A percentile compares a stretch with the other conserved stretches of the same genome.
phyloP scores from a whole-genome alignment of 2,113 vertebrate species.

The Cervus canadensis region DNA sequence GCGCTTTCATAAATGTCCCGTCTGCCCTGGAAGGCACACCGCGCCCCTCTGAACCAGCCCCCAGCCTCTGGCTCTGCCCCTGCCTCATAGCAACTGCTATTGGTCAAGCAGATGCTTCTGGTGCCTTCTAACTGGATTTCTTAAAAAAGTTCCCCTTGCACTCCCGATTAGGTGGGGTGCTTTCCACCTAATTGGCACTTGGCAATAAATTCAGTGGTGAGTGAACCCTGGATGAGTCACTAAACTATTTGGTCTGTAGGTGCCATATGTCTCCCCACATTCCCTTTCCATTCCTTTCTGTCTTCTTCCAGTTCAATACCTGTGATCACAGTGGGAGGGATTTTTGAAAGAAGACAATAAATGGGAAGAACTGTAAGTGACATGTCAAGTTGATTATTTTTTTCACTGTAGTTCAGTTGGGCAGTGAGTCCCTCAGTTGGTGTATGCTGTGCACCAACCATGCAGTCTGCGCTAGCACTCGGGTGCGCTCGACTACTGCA shows the following conservation, averaged over 20 bases:
- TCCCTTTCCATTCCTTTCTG: not conserved
- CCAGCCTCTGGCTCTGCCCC: not conserved
- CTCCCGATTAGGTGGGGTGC: not conserved
- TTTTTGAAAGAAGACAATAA: not conserved
- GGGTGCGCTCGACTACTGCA: not conserved
- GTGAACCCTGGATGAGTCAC: fast-evolving
- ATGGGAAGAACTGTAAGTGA: not conserved
- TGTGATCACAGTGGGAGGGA: not conserved
- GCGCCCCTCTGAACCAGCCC: not conserved
- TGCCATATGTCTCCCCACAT: not conserved
- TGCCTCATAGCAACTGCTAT: not conserved
- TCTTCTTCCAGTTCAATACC: not conserved
- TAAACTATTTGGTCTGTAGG: not conserved
- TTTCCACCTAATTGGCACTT: not conserved
- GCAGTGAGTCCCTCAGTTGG: fast-evolving
- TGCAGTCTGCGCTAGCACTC: fast-evolving
- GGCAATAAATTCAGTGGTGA: not conserved
- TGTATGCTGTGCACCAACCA: not conserved
- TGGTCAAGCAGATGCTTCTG: not conserved
- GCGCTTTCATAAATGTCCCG: not conserved
- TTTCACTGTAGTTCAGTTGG: not conserved
- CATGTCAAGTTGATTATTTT: fast-evolving
- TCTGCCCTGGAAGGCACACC: not conserved
- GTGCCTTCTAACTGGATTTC: not conserved
- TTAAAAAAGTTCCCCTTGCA: not conserved